Conservation (phyloP, 2,888 invertebrate genomes). For the Drosophila tripunctata region DNA sequence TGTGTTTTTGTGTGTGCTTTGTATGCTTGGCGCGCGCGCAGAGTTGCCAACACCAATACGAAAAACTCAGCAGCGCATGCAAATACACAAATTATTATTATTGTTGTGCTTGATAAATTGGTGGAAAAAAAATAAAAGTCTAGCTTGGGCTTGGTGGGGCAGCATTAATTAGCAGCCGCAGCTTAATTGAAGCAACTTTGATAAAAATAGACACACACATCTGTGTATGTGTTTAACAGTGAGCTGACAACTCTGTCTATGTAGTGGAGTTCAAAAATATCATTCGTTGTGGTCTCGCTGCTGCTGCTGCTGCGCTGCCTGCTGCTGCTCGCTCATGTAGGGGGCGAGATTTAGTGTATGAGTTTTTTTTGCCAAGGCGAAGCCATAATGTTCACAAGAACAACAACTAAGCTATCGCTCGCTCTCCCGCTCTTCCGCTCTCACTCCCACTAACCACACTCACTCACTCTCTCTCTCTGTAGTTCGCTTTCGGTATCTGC, state of each 20-base stretch:
- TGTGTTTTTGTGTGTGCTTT: slow-evolving; percentile 35
- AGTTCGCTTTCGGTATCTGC: slow-evolving; percentile 28
- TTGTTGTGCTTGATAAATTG: slow-evolving; percentile 34
- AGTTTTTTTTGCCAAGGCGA: slow-evolving; percentile 59
- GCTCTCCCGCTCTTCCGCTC: slow-evolving; percentile 17
- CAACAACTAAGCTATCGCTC: slow-evolving; percentile 52
- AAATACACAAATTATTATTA: slow-evolving; percentile 48
- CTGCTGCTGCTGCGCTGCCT: slow-evolving; percentile 35
- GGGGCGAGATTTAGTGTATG: slow-evolving; percentile 64
- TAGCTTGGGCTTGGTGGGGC: slow-evolving; percentile 34
- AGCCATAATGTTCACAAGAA: slow-evolving; percentile 74
- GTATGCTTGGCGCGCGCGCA: slow-evolving; percentile 62
- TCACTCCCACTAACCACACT: too few species aligned
- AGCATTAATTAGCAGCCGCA: slow-evolving; percentile 43
- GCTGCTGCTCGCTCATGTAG: slow-evolving; percentile 47
- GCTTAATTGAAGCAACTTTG: slow-evolving; percentile 46
- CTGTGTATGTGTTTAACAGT: background rate
- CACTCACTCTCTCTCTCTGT: slow-evolving; percentile 36
- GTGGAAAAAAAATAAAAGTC: slow-evolving; percentile 6
- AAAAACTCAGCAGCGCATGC: slow-evolving; percentile 38
- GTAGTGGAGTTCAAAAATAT: slow-evolving; percentile 75
- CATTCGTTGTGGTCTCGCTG: slow-evolving; percentile 42
- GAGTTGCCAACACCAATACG: slow-evolving; percentile 63
- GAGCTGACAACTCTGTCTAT: slow-evolving; percentile 67
- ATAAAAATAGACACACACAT: slow-evolving; percentile 31